Evolutionary conservation across 2,113 vertebrate genomes (phyloP).

Genomic region (Patagioenas fasciata): DNA sequence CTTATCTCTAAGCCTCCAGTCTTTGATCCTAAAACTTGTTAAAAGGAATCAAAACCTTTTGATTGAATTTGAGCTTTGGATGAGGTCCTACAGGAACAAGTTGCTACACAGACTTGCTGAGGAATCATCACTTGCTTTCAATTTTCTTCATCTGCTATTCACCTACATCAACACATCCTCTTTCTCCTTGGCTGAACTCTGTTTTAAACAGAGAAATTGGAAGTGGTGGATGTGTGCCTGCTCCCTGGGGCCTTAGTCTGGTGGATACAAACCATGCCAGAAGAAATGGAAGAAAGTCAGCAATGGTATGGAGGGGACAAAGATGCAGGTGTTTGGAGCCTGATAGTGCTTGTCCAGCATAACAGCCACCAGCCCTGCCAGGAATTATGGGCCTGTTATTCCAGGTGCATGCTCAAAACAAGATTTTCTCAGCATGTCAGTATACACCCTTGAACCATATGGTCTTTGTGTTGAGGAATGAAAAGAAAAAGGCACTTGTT

Average conservation of each 20-base stretch:
- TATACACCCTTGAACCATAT: background rate
- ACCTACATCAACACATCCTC: background rate
- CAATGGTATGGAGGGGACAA: background rate
- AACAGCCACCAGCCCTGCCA: background rate
- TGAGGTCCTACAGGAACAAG: background rate
- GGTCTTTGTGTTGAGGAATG: background rate
- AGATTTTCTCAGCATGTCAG: background rate
- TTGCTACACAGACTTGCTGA: background rate
- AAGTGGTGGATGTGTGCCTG: fast-evolving
- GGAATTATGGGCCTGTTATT: background rate
- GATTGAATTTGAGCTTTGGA: background rate
- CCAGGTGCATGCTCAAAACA: background rate
- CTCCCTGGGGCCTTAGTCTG: background rate
- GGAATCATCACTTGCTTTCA: background rate
- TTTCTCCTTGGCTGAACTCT: background rate
- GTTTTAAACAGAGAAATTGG: background rate
- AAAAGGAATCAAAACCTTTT: background rate
- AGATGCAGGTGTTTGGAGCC: background rate
- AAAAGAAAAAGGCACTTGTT: background rate
- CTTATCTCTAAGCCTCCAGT: background rate
- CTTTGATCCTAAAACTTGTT: background rate
- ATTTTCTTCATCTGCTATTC: background rate
- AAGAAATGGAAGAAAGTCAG: background rate
- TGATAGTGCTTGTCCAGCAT: fast-evolving
- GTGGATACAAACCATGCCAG: background rate